Base-by-base conservation (phyloP, 2,113 vertebrate genomes). In the Alouatta palliata region DNA sequence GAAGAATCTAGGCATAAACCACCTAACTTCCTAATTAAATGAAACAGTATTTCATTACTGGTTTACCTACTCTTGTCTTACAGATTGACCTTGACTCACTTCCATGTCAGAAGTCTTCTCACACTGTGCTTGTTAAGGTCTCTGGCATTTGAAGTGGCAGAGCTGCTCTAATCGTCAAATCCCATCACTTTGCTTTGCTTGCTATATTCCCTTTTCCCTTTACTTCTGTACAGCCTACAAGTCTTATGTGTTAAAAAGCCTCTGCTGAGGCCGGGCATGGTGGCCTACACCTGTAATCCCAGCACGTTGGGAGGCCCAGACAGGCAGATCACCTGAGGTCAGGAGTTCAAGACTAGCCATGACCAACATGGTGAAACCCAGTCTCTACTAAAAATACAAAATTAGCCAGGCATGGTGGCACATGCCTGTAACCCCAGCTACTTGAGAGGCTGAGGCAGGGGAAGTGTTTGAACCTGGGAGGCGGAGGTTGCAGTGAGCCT, bases 1-100 rank as follows among this genome's bases (percentile, higher is more conserved):
- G 40, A 92, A 87, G 82, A 49, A 68, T 40, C 16, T 87, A 61
- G 19, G 70, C 68, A 80, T 79, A 91, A 96, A n/a, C 76, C 37
- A 83, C 12, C 47, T 84, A 75, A 27, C 40, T 94, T 85, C 32
- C 16, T 94, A 91, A 93, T 92, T 83, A 93, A 86, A 70, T 92
- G 35, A 90, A 96, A 56, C 14, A 88, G 3, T 52, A 89, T 89
- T 96, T 86, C 21, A 84, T 95, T 90, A 70, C 14, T 83, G 3
- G 35, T 87, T 87, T 90, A 71, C 43, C 12, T 64, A 37, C 32
- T 91, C 43, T 94, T 70, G 20, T 90, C 80, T 80, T 86, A 76
- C 66, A 96, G 45, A 64, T 25, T 47, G 27, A 75, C 70, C 54
- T 83, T 96, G 68, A 61, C 45, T 94, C 20, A 75, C 11, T 68